phyloP scores from a whole-genome alignment of 2,797 vertebrate genomes.

The Delichon dasypus region DNA sequence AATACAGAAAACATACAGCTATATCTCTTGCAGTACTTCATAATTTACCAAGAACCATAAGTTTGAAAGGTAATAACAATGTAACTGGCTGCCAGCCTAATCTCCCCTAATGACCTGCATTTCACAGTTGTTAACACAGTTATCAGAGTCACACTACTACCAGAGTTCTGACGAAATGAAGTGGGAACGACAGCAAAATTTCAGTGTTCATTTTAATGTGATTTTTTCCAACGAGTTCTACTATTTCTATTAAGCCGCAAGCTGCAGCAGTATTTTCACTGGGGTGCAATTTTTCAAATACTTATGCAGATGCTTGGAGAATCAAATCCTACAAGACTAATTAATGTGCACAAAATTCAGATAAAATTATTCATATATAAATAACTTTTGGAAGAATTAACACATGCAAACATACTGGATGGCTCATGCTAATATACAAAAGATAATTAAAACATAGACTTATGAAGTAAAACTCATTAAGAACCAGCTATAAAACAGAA shows the following conservation, averaged over 20 bases:
- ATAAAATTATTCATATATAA: slow-evolving; percentile 19
- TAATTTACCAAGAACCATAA: not conserved
- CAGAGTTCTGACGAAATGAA: not conserved
- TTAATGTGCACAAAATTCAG: not conserved
- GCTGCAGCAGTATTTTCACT: slow-evolving; percentile 31
- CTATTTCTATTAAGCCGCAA: slow-evolving; percentile 12
- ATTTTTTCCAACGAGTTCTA: not conserved
- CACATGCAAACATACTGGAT: not conserved
- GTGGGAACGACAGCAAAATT: not conserved
- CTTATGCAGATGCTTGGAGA: not conserved
- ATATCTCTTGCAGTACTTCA: not conserved
- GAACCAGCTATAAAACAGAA: slow-evolving; percentile 22
- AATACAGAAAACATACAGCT: not conserved
- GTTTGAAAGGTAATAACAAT: not conserved
- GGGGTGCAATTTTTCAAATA: not conserved
- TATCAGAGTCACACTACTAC: not conserved
- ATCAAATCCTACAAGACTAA: not conserved
- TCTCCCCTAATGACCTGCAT: not conserved
- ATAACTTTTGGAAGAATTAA: slow-evolving; percentile 36
- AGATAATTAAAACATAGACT: slow-evolving; percentile 6
- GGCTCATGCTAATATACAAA: not conserved
- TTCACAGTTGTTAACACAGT: slow-evolving; percentile 33
- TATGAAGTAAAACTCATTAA: slow-evolving; percentile 22
- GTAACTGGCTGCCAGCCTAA: not conserved
- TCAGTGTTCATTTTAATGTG: not conserved